phyloP scores from a whole-genome alignment of 2,888 invertebrate genomes.

The Agrotis puta region DNA sequence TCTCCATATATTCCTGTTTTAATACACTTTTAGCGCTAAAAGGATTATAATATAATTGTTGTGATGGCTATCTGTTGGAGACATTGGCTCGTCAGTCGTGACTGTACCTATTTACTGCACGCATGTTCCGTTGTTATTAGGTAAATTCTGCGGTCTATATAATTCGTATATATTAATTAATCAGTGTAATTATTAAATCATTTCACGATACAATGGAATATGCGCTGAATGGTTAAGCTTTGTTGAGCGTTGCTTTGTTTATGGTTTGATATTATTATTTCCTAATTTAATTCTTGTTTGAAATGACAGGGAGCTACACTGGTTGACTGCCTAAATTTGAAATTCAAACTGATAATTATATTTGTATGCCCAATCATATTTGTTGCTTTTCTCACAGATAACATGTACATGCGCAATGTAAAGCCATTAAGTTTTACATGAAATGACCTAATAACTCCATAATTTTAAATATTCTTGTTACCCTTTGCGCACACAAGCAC shows the following conservation, averaged over 20 bases:
- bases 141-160: constrained; percentile 76
- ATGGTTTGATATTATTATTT: constrained; percentile 7
- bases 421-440: not conserved
- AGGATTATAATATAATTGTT: constrained; percentile 43
- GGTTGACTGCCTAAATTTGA: not conserved
- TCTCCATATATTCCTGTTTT: constrained; percentile 25
- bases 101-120: constrained; percentile 64
- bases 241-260: constrained; percentile 1
- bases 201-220: constrained; percentile 30
- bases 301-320: not conserved
- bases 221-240: constrained; percentile 12
- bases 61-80: constrained; percentile 50
- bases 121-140: constrained; percentile 60
- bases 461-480: not conserved
- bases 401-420: not conserved
- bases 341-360: too few relatives aligned
- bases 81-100: constrained; percentile 50
- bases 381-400: too few relatives aligned
- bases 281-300: not conserved
- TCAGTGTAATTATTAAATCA: constrained; percentile 59
- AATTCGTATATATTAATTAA: constrained; percentile 68
- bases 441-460: not conserved
- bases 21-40: constrained; percentile 50
- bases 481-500: not conserved
- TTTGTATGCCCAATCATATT: too few relatives aligned